Base-by-base conservation (phyloP, 2,888 invertebrate species). In the Tetheella fluctuosa region DNA sequence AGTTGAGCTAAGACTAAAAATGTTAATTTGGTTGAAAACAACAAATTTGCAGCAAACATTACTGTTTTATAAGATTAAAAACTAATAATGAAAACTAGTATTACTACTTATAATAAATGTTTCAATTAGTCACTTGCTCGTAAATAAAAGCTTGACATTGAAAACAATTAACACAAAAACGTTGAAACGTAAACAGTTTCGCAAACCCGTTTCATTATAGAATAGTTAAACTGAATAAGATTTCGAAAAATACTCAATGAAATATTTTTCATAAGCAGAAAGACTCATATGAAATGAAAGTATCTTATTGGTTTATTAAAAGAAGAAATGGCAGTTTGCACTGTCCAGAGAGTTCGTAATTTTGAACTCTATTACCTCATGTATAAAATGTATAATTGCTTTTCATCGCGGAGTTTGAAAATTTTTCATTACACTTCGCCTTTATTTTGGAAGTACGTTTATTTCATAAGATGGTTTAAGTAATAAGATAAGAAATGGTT, bases 371-470 rank as follows among this genome's bases (percentile, higher is more conserved):
- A 73, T 68, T 42, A 10, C 61, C 48, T 54, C 61, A 34, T 34
- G n/a, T 54, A 60, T 60, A 58, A 67, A 76, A 78, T 70, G 70
- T 63, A 60, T 68, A 62, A 74, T 73, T 73, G 70, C 77, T 69
- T 71, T 67, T 61, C 64, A 65, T 65, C 61, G 65, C 59, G 34
- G 58, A 37, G 61, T 62, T 68, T 70, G 73, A 81, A 79, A 1
- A 81, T 71, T 79, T 86, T 84, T 85, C 83, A 84, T 86, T 86
- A 82, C 81, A 77, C 64, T 73, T 68, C 69, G 69, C 65, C 68
- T 82, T 76, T 82, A 79, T 83, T 86, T 83, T 70, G 77, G 80
- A 77, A 70, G 68, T 77, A 73, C 77, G 80, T 86, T 85, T 85
- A 79, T 80, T 81, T 83, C 79, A 75, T 69, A 58, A 67, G 58